Base-by-base conservation (phyloP, 2,888 invertebrate genomes). In the Drosophila acutilabella region DNA sequence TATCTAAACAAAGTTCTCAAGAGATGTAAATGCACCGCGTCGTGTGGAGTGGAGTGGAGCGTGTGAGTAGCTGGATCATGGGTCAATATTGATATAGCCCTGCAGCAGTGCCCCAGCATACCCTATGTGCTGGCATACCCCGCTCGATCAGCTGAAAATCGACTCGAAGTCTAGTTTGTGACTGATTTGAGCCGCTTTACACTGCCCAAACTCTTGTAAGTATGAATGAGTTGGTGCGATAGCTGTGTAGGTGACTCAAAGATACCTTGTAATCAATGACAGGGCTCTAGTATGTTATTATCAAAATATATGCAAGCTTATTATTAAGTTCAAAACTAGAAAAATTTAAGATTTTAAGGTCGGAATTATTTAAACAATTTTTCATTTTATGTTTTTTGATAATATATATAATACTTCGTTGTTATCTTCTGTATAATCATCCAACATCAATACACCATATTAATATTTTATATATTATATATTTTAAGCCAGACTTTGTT, bases 1-100 rank as follows among this genome's bases (percentile, higher is more conserved):
- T 90, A 85, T 77, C 80, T 77, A 90, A 90, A 90, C 85, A 89
- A 71, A 69, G 66, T 73, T 87, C 71, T 75, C 71, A 53, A 52
- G 61, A 67, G 60, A 79, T 79, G 71, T 52, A 58, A 64, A 58
- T 58, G 50, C 36, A 44, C 41, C 50, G 48, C n/a, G 18, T 36
- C 13, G 13, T 48, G 57, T 48, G 57, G 44, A 26, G 68, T 33
- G 40, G 56, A 67, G 51, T 59, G 64, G 53, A 71, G 72, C 68
- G 54, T 66, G 80, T 70, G 78, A 78, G 78, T 75, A 71, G 79
- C 69, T 61, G 65, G 53, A 68, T 67, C 60, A 67, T 16, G 30
- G 70, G 75, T 72, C 72, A 71, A 71, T 88, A 74, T 81, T 85
- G 64, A 88, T 68, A 66, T 41, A 73, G 70, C 73, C 18, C 60